Base-by-base conservation (phyloP, 2,797 vertebrate genomes). In the Sebastes oblongus region DNA sequence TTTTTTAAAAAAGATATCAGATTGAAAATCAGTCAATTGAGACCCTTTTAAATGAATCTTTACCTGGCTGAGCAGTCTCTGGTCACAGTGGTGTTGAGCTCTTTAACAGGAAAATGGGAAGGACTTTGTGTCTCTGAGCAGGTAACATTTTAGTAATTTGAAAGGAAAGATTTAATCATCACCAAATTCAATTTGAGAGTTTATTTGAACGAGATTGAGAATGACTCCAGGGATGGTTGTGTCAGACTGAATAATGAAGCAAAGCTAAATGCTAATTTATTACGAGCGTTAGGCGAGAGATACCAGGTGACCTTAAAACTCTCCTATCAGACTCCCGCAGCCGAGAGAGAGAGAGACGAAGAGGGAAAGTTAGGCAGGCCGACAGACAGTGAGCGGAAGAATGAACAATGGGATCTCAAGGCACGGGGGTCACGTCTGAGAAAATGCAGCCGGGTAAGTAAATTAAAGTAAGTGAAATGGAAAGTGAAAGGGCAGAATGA, bases 401-500 rank as follows among this genome's bases (percentile, higher is more conserved):
- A 67, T 58, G 66, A 86, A 75, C 83, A 75, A 78, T 66, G 60
- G 56, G 80, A 78, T 78, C 32, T 68, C 2, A 60, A 83, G 68
- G 55, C 66, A 20, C 0, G 3, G 42, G 86, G 84, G 90, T 89
- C 83, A 85, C 39, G 6, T 81, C 84, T 72, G 79, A 87, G 78
- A 80, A 86, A 85, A 90, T 18, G 65, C 72, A 60, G 66, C 58
- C 1, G 5, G 73, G 73, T 85, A 88, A 90, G 78, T 88, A 83
- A 92, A 93, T 92, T 86, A 86, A 88, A 91, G 80, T 54, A 83
- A 85, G 68, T 27, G 34, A 89, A 84, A 91, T 88, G 83, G 77
- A 89, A 87, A 91, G 82, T 64, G 75, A 83, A 90, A 89, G 81
- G 81, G 80, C 77, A 75, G 72, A 64, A 55, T 68, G 82, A 69